Conservation (phyloP, 2,888 invertebrate genomes). For the Hemaris fuciformis region DNA sequence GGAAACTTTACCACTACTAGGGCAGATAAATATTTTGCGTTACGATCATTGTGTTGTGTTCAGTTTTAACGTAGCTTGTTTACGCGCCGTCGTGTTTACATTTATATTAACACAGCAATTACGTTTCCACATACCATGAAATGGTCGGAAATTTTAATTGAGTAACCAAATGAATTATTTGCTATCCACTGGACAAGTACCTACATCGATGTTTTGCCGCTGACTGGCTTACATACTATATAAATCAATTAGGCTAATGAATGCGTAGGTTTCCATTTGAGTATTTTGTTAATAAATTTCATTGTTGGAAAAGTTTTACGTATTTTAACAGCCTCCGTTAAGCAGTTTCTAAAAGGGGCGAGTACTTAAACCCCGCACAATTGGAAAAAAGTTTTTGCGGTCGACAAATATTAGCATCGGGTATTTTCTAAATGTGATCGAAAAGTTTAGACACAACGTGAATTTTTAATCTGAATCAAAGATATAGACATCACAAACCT, state of each 20-base stretch:
- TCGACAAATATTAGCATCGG: too few species aligned
- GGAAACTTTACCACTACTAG: neutral
- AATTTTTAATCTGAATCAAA: too few species aligned
- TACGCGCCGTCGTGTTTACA: constrained; percentile 24
- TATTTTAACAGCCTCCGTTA: too few species aligned
- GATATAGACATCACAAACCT: too few species aligned
- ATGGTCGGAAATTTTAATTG: neutral
- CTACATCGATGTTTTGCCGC: neutral
- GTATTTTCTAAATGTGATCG: too few species aligned
- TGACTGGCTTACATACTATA: neutral
- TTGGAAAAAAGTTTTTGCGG: too few species aligned
- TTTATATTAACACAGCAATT: constrained; percentile 4
- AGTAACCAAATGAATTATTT: neutral
- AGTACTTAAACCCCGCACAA: too few species aligned
- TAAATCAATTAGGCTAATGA: neutral
- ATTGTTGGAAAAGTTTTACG: too few species aligned
- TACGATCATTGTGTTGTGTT: constrained; percentile 11
- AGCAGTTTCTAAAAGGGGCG: too few species aligned
- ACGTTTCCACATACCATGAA: neutral
- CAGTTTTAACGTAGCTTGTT: constrained; percentile 49
- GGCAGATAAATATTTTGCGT: neutral
- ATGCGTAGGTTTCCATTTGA: neutral
- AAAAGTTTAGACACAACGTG: too few species aligned
- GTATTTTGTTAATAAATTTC: neutral
- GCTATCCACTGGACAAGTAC: neutral